Base-by-base conservation (phyloP, 1,140 invertebrate species). In the Drosophila novamexicana region DNA sequence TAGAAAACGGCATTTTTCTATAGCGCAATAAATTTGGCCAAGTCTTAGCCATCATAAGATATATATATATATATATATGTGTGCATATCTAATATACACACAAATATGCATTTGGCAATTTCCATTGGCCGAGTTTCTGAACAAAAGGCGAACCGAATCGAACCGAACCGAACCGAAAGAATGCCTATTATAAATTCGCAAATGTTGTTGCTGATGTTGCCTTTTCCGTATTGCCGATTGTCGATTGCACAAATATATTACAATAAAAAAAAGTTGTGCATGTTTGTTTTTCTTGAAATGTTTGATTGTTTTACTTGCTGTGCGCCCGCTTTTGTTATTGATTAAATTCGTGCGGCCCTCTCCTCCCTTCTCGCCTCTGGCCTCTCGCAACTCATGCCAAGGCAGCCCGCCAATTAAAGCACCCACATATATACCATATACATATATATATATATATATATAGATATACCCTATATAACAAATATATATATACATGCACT, bases 301-400 rank as follows among this genome's bases (percentile, higher is more conserved):
- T 70, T 63, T 54, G 39, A 62, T 45, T 57, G 22, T 53, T 54
- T 52, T 63, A 34, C 6, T 54, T 34, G 18, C 34, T 66, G 42
- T 67, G 53, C 39, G 52, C 57, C 22, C 45, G 58, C 32, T 63
- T 58, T 75, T 75, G 52, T 64, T 75, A 75, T 75, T 75, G 72
- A 75, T 75, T 75, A 39, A 50, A 64, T 54, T 67, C 42, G 7
- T 22, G 22, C 22, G 22, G 22, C 22, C 29, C 12, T 5, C 32
- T 12, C 34, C 12, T 32, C 12, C 16, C 10, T 1, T 18, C 18
- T 18, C 18, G 0, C 18, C 18, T 18, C 18, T 1, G 0, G 14
- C 52, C 5, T 29, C 1, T 1, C 4, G 9, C 12, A 44, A 6
- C 37, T 34, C 8, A 40, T 40, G 29, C 65, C 45, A 49, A 40